Evolutionary conservation across 2,113 vertebrate genomes (phyloP).

Genomic region (Oncorhynchus kisutch): DNA sequence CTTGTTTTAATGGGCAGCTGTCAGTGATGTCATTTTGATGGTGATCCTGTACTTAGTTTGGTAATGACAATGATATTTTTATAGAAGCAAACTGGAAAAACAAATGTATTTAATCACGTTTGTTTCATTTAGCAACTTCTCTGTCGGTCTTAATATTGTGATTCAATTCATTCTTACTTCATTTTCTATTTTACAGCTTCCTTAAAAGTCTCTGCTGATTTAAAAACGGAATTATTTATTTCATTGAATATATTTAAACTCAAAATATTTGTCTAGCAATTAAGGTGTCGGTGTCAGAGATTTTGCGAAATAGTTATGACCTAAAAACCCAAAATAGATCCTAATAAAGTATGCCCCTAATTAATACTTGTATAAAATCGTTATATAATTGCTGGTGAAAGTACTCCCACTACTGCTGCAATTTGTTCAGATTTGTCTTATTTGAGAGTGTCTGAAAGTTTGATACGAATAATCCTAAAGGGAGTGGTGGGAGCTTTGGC

Average conservation of each 20-base stretch:
- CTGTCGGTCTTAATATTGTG: neutral
- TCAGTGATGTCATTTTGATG: neutral
- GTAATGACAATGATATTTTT: neutral
- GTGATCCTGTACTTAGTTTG: neutral
- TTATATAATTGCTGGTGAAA: neutral
- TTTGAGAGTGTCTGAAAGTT: neutral
- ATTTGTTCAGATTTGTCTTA: neutral
- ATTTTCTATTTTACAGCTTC: neutral
- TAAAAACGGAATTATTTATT: slow-evolving; percentile 1
- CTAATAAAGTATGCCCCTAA: neutral
- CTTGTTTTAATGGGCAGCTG: neutral
- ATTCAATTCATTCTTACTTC: slow-evolving; percentile 1
- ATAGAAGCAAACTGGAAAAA: neutral
- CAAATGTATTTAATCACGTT: neutral
- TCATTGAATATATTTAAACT: neutral
- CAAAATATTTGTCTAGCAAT: neutral
- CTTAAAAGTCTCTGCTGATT: slow-evolving; percentile 4
- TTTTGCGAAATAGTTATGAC: neutral
- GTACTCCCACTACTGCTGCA: neutral
- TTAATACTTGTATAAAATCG: neutral
- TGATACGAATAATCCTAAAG: slow-evolving; percentile 14
- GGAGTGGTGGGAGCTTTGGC: slow-evolving; percentile 1
- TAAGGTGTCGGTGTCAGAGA: neutral
- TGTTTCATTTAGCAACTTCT: neutral
- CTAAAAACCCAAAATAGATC: neutral